Base-by-base conservation (phyloP, 2,113 vertebrate species). In the Pelvicachromis taeniatus region DNA sequence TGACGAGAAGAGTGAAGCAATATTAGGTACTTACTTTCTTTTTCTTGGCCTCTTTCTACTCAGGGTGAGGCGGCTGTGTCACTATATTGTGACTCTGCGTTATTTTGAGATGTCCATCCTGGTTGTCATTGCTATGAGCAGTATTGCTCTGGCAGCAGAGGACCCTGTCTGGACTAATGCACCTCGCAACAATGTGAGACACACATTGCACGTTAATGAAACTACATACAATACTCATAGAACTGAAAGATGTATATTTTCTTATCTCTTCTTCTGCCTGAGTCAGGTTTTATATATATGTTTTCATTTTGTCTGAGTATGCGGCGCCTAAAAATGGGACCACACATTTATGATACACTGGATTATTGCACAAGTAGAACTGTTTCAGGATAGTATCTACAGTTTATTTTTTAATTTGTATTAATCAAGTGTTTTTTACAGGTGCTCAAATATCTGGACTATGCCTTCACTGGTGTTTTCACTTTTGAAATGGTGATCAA, bases 401-500 rank as follows among this genome's bases (percentile, higher is more conserved):
- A 73, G 23, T 73, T 73, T 73, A 5, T 48, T 73, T 73, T 50
- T 16, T 73, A 48, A 14, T 73, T 19, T 48, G 40, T 10, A 16
- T 21, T 86, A 55, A 89, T 75, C 23, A 7, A 23, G 50, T 86
- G 12, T 88, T 38, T 80, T 73, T 65, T 90, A 9, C 82, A 99
- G 98, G 98, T 97, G 86, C 96, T 99, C 80, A 99, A 98, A 87
- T 99, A 99, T 93, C 94, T 99, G 96, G 98, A 99, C 95, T 99
- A 99, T 55, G 97, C 97, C 73, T 99, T 99, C 81, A 99, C 98
- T 1, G 98, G 98, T 0, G 98, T 99, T 89, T 99, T 99, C 91
- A 99, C 98, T 23, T 99, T 99, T 83, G 98, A 99, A 96, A 98
- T 99, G 98, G 98, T 99, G 90, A 99, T 99, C 86, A 99, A 99